These are phyloP conservation scores for Glyphotaelius pellucidus DNA, from an alignment of 2,888 invertebrate genomes.

Conservation along the genomic window DNA sequence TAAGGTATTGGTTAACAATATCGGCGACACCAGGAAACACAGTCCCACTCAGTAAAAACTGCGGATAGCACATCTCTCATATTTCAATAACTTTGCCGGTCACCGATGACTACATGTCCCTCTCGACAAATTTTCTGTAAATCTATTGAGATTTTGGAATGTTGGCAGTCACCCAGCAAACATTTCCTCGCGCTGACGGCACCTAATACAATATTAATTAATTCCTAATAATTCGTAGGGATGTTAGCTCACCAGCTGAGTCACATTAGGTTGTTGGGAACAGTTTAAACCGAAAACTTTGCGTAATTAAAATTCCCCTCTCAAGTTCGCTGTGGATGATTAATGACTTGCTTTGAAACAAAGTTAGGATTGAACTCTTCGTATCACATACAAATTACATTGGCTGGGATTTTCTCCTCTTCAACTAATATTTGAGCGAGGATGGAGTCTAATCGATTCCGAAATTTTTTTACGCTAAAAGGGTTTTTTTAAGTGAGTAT, in stretches of 20 bases:
- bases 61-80: too few relatives aligned
- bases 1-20: too few relatives aligned
- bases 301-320: constrained; percentile 2
- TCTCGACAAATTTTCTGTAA: background rate
- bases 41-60: too few relatives aligned
- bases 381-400: background rate
- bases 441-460: background rate
- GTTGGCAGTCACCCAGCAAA: background rate
- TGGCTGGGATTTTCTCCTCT: background rate
- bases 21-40: too few relatives aligned
- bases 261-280: background rate
- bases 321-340: background rate
- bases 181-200: background rate
- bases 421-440: background rate
- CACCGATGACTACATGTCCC: too few relatives aligned
- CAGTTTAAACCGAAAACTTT: constrained; percentile 2
- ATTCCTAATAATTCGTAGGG: background rate
- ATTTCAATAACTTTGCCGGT: too few relatives aligned
- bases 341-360: constrained; percentile 2
- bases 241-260: background rate
- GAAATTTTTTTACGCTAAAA: background rate
- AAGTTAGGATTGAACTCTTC: background rate
- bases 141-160: background rate
- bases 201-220: background rate
- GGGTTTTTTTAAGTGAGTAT: background rate